These are phyloP conservation scores for Nannospalax galili DNA, from an alignment of 2,113 vertebrate genomes.

Conservation along the genomic window DNA sequence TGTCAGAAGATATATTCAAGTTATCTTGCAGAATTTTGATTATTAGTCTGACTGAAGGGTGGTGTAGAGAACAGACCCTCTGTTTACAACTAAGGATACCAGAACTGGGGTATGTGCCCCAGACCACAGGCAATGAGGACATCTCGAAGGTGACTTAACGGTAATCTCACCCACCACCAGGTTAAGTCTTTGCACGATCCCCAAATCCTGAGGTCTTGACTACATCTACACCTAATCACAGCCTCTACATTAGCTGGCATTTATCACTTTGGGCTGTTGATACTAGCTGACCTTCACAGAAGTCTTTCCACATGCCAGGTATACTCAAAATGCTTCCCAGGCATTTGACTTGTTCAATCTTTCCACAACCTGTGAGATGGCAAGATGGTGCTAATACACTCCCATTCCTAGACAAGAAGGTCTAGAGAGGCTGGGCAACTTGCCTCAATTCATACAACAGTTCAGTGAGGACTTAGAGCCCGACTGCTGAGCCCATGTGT, in stretches of 20 bases:
- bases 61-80: not conserved
- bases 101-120: not conserved
- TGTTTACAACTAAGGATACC: too few species aligned
- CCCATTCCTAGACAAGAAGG: not conserved
- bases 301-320: not conserved
- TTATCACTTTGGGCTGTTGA: not conserved
- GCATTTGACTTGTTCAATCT: not conserved
- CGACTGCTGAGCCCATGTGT: rapidly evolving
- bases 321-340: not conserved
- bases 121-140: not conserved
- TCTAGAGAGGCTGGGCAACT: not conserved
- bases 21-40: not conserved
- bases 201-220: not conserved
- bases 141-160: not conserved
- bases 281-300: not conserved
- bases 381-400: not conserved
- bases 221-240: not conserved
- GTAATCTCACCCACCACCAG: too few species aligned
- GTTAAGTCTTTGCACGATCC: not conserved
- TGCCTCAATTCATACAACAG: not conserved
- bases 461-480: rapidly evolving
- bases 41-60: not conserved
- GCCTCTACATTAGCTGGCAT: not conserved
- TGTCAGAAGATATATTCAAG: not conserved
- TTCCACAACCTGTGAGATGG: not conserved